phyloP scores from a whole-genome alignment of 2,113 vertebrate genomes.

The Pelobates fuscus region DNA sequence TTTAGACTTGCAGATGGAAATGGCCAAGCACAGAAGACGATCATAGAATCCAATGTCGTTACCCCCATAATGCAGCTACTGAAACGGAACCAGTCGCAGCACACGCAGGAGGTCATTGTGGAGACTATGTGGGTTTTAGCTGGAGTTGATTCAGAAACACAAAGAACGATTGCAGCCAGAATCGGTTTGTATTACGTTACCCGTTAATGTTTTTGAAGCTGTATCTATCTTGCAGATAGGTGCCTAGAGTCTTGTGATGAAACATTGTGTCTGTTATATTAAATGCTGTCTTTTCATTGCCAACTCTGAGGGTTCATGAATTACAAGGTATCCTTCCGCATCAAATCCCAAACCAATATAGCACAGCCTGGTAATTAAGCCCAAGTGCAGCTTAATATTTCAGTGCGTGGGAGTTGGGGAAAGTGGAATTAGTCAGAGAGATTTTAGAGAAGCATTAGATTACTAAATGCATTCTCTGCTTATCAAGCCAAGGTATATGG shows the following conservation, averaged over 20 bases:
- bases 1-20: slow-evolving; percentile 42
- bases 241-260: neutral
- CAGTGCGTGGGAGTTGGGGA: too few relatives aligned
- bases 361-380: too few relatives aligned
- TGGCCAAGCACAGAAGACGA: slow-evolving; percentile 4
- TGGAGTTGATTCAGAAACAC: slow-evolving; percentile 23
- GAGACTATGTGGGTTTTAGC: slow-evolving; percentile 27
- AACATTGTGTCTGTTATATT: too few relatives aligned
- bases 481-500: too few relatives aligned
- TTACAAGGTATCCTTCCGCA: too few relatives aligned
- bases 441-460: too few relatives aligned
- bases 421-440: too few relatives aligned
- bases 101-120: neutral
- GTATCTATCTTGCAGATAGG: neutral
- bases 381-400: too few relatives aligned
- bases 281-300: too few relatives aligned
- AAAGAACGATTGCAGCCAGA: slow-evolving; percentile 31
- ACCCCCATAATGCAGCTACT: slow-evolving; percentile 30
- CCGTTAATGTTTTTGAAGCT: neutral
- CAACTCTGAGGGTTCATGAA: too few relatives aligned
- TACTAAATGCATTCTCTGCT: too few relatives aligned
- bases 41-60: neutral
- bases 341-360: too few relatives aligned
- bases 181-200: slow-evolving; percentile 28
- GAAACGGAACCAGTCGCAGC: slow-evolving; percentile 17